These are phyloP conservation scores for Zaprionus tsacasi DNA, from an alignment of 1,140 invertebrate genomes.

Conservation along the genomic window DNA sequence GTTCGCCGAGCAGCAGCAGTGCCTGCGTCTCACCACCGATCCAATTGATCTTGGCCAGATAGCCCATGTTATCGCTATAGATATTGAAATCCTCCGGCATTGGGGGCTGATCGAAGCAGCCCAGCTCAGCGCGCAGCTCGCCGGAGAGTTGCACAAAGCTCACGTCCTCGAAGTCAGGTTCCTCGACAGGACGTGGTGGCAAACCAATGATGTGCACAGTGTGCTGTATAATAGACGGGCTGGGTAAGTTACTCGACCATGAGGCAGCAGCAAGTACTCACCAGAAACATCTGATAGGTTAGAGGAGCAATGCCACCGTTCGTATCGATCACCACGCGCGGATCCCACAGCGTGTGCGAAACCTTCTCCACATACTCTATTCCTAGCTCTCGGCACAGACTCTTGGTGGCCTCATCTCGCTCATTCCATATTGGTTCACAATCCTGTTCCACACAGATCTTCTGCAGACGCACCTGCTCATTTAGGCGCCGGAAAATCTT, in stretches of 20 bases:
- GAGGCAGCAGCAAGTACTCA: conserved; percentile 53
- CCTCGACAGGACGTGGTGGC: conserved; percentile 86
- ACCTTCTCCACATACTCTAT: conserved; percentile 87
- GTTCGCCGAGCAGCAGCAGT: conserved; percentile 85
- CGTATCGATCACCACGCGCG: conserved; percentile 87
- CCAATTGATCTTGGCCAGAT: conserved; percentile 84
- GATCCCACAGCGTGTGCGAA: conserved; percentile 90
- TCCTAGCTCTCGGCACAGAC: conserved; percentile 86
- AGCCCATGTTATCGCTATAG: conserved; percentile 83
- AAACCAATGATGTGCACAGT: conserved; percentile 87
- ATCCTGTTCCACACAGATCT: conserved; percentile 89
- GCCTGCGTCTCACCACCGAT: conserved; percentile 89
- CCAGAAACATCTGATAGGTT: conserved; percentile 90
- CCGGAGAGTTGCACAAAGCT: conserved; percentile 85
- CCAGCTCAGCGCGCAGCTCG: conserved; percentile 84
- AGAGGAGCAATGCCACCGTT: conserved; percentile 90
- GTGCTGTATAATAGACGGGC: conserved; percentile 82
- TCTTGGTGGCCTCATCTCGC: conserved; percentile 87
- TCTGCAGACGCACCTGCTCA: conserved; percentile 86
- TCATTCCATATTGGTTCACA: conserved; percentile 89
- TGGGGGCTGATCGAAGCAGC: conserved; percentile 85
- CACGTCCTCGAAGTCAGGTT: conserved; percentile 85
- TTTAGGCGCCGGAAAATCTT: conserved; percentile 86
- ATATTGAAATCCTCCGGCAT: conserved; percentile 87
- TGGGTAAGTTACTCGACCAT: not conserved